Base-by-base conservation (phyloP, 1,140 invertebrate genomes). In the Archivesica marissinica region DNA sequence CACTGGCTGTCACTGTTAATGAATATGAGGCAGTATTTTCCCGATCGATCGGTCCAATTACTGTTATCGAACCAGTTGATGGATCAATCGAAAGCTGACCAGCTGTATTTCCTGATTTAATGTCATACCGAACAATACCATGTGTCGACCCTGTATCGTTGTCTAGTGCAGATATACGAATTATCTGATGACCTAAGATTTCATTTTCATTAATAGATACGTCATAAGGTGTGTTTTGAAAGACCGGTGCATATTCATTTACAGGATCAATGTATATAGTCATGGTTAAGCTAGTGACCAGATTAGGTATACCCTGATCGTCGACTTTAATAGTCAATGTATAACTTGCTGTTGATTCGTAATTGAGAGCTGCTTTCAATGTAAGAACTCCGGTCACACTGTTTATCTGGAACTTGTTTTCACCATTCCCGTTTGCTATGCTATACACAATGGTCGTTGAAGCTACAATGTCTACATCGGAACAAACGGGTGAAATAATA, bases 151-250 rank as follows among this genome's bases (percentile, higher is more conserved):
- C 89, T 1, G n/a, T 59, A 72, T 90, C 89, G 39, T 20, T 39
- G 47, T 90, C 89, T 41, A 72, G 86, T 11, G 88, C 88, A 20
- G 86, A 84, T 41, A 90, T 87, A 2, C 59, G 72, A 1, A 77
- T 68, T n/a, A 90, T 76, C 20, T 54, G 78, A 54, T 64, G 20
- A 61, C 50, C 35, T 23, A 59, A 9, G 20, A 38, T 33, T 47
- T 25, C 72, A 79, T 76, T 50, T 50, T 87, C 86, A 33, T 39
- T 44, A 30, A 87, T n/a, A 38, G 74, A 1, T 20, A 54, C 76
- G 11, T 76, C 82, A 70, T 85, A 88, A 11, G 83, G 56, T 23
- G 47, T 61, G 0, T 80, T 79, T 28, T 79, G 30, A 72, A 89
- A 89, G 0, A 75, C 76, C 6, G 89, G 89, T 39, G 78, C 20